Evolutionary conservation across 1,140 invertebrate species (phyloP), one percentile per base, ranked within the genome.

Genomic region (Zaprionus inermis): DNA sequence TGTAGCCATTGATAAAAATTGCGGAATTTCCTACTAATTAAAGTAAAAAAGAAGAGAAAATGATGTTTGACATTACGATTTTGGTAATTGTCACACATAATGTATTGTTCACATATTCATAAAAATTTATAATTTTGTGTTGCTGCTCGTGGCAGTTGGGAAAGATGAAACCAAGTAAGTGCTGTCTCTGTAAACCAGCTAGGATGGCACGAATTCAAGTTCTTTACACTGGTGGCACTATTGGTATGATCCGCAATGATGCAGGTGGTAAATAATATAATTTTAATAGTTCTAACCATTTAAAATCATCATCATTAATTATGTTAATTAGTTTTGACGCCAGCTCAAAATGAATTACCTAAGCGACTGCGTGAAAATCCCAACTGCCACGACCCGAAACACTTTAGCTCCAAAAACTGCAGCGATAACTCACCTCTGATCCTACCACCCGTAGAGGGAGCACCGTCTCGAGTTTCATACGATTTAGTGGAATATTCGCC

Each of bases 221-320:
- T 12, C 92, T 98, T 3, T 97, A 97, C 73, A 97, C 96, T 0
- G 97, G 97, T 1, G 97, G 97, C 1, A 97, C 97, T 0, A 98
- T 98, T 78, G 97, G 97, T n/a, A 98, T 98, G 97, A 93, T 96
- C 55, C 93, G 95, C 71, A 96, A 96, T 85, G 92, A 94, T 6
- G 91, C 94, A 24, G 95, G 95, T 93, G 95, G 96, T 96, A 93
- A 32, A 75, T 73, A 51, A 51, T 10, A 49, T 11, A 9, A 30
- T 36, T 7, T n/a, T 14, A 20, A 2, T 32, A 6, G 6, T 20
- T 4, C 2, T 5, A 14, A 24, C 9, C 6, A 24, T n/a, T 24
- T 11, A 5, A 28, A 32, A 30, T 41, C 20, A 12, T n/a, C 18
- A n/a, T 5, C 3, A 28, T 5, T 24, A 28, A 28, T 28, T 28